phyloP scores from a whole-genome alignment of 2,888 invertebrate species.

The Drosophila kokeensis region DNA sequence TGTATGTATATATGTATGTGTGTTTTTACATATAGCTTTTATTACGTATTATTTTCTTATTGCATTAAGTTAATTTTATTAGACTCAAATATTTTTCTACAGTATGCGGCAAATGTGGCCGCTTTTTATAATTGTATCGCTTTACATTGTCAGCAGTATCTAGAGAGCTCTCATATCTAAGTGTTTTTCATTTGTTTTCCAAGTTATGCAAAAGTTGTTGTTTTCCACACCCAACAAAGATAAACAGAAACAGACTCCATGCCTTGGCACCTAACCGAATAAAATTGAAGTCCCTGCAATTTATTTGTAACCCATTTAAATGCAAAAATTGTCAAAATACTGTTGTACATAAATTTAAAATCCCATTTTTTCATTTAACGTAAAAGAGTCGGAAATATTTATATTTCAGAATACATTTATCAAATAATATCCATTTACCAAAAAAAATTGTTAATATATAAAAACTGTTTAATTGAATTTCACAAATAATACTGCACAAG shows the following conservation, averaged over 20 bases:
- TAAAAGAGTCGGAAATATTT: not conserved
- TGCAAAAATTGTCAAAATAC: not conserved
- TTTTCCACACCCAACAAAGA: constrained; percentile 5
- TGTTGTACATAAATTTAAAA: not conserved
- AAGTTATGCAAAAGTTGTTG: not conserved
- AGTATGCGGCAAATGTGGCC: not conserved
- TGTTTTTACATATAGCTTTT: not conserved
- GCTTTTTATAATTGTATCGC: not conserved
- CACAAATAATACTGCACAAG: not conserved
- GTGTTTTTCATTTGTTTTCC: not conserved
- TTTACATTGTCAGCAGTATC: not conserved
- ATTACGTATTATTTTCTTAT: not conserved
- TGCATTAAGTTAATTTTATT: not conserved
- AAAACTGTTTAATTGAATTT: not conserved
- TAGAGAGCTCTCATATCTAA: not conserved
- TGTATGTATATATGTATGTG: not conserved
- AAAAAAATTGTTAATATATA: not conserved
- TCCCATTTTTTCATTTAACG: not conserved
- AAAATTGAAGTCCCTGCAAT: constrained; percentile 2
- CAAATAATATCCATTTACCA: not conserved
- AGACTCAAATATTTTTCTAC: not conserved
- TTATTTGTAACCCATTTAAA: constrained; percentile 9
- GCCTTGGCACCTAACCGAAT: not conserved
- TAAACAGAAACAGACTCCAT: not conserved
- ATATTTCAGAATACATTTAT: not conserved